phyloP scores from a whole-genome alignment of 2,888 invertebrate genomes.

The Aphrophora alni region DNA sequence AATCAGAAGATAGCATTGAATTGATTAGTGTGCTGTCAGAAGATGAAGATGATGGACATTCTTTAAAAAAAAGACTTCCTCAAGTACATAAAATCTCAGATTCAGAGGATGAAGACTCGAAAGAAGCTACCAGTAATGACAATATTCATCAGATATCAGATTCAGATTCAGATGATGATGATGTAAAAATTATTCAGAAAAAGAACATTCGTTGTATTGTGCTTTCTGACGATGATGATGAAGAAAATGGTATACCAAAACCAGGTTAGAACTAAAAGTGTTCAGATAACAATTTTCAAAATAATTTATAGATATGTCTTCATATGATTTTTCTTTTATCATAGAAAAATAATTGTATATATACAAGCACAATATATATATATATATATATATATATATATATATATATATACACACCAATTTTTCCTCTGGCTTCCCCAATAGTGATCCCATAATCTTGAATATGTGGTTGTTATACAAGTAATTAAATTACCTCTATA shows the following conservation, averaged over 20 bases:
- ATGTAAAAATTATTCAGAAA: not conserved
- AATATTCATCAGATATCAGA: not conserved
- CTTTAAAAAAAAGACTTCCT: not conserved
- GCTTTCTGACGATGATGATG: constrained; percentile 30
- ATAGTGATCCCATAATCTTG: too few species aligned
- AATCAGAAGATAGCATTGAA: not conserved
- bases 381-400: too few species aligned
- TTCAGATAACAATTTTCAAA: not conserved
- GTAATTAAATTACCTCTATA: too few species aligned
- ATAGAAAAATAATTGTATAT: too few species aligned
- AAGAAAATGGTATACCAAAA: not conserved
- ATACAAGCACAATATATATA: too few species aligned
- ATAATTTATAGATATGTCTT: too few species aligned
- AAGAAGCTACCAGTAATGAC: not conserved
- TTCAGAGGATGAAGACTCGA: constrained; percentile 43
- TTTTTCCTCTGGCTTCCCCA: too few species aligned
- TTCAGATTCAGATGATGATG: constrained; percentile 25
- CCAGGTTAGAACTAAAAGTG: not conserved
- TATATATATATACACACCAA: too few species aligned
- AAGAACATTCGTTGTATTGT: constrained; percentile 14
- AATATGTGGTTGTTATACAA: too few species aligned
- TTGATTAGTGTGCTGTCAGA: not conserved
- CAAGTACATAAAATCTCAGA: constrained; percentile 55
- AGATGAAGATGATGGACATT: not conserved
- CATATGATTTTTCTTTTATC: not conserved